A percentile compares a stretch with the other conserved stretches of the same genome.
phyloP scores from a whole-genome alignment of 2,888 invertebrate genomes.

The Lasiommata megera region DNA sequence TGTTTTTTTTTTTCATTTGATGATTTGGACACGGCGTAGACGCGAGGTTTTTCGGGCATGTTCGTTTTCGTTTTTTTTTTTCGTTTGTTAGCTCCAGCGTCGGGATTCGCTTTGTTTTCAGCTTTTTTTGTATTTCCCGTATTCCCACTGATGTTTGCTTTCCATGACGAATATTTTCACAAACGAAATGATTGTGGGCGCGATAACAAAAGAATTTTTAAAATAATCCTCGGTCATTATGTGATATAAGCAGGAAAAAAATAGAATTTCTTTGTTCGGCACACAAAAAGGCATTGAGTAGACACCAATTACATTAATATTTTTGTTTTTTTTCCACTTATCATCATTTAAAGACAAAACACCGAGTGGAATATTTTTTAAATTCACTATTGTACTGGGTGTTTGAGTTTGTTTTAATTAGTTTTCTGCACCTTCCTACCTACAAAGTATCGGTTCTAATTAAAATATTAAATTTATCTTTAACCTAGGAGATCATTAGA shows the following conservation, averaged over 20 bases:
- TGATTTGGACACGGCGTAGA: slow-evolving; percentile 40
- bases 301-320: slow-evolving; percentile 25
- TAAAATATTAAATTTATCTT: no score
- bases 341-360: no score
- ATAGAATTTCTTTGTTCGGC: slow-evolving; percentile 14
- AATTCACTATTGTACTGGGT: no score
- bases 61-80: slow-evolving; percentile 22
- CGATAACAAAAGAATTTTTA: slow-evolving; percentile 22
- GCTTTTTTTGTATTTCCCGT: slow-evolving; percentile 16
- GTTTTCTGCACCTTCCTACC: no score
- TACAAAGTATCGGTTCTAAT: no score
- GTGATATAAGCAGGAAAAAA: slow-evolving; percentile 22
- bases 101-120: slow-evolving; percentile 24
- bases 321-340: slow-evolving; percentile 22
- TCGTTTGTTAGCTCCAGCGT: slow-evolving; percentile 4
- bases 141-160: slow-evolving; percentile 17
- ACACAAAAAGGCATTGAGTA: slow-evolving; percentile 19
- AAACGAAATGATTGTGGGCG: slow-evolving; percentile 17
- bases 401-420: no score
- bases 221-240: slow-evolving; percentile 25
- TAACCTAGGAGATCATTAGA: no score
- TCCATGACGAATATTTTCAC: slow-evolving; percentile 15
- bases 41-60: slow-evolving; percentile 29
- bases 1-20: slow-evolving; percentile 47
- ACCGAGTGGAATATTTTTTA: no score